Evolutionary conservation across 2,888 invertebrate species (phyloP).

Genomic region (Odontocerum albicorne): DNA sequence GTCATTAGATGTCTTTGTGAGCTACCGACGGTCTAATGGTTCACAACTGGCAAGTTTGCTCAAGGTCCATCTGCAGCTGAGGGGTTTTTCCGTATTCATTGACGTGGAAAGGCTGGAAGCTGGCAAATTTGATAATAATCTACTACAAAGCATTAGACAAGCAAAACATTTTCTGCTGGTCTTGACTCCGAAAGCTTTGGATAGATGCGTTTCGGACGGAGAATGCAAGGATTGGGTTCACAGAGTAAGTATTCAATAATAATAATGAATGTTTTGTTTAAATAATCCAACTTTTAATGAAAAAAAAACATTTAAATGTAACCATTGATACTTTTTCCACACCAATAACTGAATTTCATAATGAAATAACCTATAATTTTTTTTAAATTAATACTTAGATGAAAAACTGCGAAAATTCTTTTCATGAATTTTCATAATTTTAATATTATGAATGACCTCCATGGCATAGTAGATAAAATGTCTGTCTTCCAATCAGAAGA

Average conservation of each 20-base stretch:
- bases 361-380: no score
- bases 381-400: no score
- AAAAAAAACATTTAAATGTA: no score
- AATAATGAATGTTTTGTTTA: no score
- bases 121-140: constrained; percentile 98
- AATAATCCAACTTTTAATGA: no score
- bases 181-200: constrained; percentile 91
- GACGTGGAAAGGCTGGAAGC: constrained; percentile 97
- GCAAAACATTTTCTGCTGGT: constrained; percentile 97
- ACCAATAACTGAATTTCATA: no score
- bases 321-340: no score
- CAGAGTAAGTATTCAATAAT: constrained; percentile 86
- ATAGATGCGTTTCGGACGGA: constrained; percentile 88
- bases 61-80: constrained; percentile 94
- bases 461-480: no score
- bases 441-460: no score
- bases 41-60: constrained; percentile 93
- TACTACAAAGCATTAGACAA: constrained; percentile 94
- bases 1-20: constrained; percentile 95
- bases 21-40: constrained; percentile 95
- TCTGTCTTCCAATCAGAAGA: no score
- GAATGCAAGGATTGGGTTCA: constrained; percentile 99
- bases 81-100: constrained; percentile 96
- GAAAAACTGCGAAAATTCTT: no score
- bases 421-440: no score